A percentile compares a stretch with the other conserved stretches of the same genome.
Evolutionary conservation across 1,140 invertebrate genomes (phyloP).

Genomic region (Sminthurinus signatus): DNA sequence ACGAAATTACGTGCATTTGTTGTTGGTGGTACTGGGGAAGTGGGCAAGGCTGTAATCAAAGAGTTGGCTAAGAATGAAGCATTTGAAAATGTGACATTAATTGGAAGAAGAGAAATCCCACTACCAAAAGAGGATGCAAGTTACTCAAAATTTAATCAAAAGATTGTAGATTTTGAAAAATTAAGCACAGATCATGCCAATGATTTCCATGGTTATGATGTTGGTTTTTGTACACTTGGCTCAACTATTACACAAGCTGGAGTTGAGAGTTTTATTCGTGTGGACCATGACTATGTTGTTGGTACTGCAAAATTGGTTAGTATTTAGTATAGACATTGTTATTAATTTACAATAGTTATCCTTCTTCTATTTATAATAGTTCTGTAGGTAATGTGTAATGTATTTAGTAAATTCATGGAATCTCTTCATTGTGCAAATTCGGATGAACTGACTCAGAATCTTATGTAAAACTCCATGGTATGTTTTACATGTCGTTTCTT

Average conservation of each 20-base stretch:
- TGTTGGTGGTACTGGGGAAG: constrained; percentile 29
- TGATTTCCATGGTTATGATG: constrained; percentile 48
- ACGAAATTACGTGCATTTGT: constrained; percentile 16
- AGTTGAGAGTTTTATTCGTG: constrained; percentile 45
- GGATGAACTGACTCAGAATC: background rate
- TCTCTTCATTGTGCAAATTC: constrained; percentile 45
- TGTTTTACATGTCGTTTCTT: background rate
- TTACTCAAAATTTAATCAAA: constrained; percentile 45
- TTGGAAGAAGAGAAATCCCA: constrained; percentile 46
- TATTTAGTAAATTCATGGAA: constrained; percentile 49
- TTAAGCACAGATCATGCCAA: constrained; percentile 46
- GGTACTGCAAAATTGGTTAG: constrained; percentile 46
- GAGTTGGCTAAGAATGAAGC: constrained; percentile 44
- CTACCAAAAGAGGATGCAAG: constrained; percentile 37
- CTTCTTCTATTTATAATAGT: constrained; percentile 54
- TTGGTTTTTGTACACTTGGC: constrained; percentile 53
- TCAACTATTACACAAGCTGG: constrained; percentile 52
- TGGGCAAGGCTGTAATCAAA: constrained; percentile 49
- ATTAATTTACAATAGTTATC: constrained; percentile 45
- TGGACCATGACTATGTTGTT: constrained; percentile 55
- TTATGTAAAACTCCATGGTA: background rate
- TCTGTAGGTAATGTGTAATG: constrained; percentile 46
- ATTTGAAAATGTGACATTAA: constrained; percentile 48
- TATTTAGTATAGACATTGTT: constrained; percentile 37
- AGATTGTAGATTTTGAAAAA: constrained; percentile 54